A percentile compares a stretch with the other conserved stretches of the same genome.
Evolutionary conservation across 2,113 vertebrate genomes (phyloP).

Genomic region (Crypturellus undulatus): DNA sequence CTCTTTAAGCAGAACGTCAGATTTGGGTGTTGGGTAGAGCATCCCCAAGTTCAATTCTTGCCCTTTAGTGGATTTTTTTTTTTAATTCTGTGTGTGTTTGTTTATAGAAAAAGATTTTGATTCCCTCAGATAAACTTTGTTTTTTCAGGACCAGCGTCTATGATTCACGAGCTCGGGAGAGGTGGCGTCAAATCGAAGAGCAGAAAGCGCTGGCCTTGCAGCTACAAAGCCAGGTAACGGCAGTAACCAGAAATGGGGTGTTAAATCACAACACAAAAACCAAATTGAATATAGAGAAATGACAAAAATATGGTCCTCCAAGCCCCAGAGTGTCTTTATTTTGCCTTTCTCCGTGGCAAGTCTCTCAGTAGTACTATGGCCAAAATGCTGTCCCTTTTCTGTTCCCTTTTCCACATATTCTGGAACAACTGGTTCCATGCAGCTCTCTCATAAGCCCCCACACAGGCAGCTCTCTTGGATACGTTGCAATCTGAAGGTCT

Average conservation of each 20-base stretch:
- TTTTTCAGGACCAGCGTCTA: conserved; percentile 90
- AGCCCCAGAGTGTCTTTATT: background rate
- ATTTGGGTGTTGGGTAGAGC: too few relatives aligned
- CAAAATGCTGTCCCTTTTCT: background rate
- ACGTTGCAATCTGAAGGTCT: background rate
- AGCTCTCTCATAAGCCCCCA: background rate
- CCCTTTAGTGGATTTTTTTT: too few relatives aligned
- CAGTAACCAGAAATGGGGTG: accelerated
- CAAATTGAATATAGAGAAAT: background rate
- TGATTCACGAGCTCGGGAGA: conserved; percentile 91
- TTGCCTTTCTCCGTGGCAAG: background rate
- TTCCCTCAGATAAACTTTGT: background rate
- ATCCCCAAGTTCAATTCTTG: too few relatives aligned
- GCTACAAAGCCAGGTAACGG: conserved; percentile 87
- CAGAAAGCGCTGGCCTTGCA: conserved; percentile 89
- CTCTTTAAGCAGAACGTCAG: too few relatives aligned
- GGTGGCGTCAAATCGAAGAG: conserved; percentile 91
- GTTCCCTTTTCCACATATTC: accelerated
- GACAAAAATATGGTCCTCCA: accelerated
- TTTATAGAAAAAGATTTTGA: accelerated
- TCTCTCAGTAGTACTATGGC: accelerated
- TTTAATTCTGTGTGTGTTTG: accelerated
- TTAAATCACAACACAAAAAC: accelerated
- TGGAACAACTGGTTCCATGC: accelerated
- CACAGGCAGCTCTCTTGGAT: background rate